Conservation (phyloP, 2,888 invertebrate genomes). For the Brenthis ino region DNA sequence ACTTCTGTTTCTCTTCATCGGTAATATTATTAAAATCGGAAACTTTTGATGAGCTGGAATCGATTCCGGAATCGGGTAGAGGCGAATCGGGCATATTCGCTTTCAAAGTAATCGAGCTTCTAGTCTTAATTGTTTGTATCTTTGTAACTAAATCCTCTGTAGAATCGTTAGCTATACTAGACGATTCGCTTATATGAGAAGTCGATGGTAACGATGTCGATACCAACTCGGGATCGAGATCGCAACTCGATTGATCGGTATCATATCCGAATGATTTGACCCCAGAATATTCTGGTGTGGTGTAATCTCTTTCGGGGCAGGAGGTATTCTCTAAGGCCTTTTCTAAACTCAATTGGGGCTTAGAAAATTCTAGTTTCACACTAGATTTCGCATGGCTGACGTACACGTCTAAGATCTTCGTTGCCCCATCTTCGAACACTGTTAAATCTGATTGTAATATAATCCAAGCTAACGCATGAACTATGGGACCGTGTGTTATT, state of each 20-base stretch:
- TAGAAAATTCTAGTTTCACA: conserved; percentile 84
- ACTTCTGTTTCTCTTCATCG: conserved; percentile 94
- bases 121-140: conserved; percentile 51
- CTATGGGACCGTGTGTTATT: conserved; percentile 94
- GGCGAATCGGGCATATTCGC: conserved; percentile 78
- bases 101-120: conserved; percentile 45
- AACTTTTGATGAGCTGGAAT: conserved; percentile 65
- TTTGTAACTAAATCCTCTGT: conserved; percentile 76
- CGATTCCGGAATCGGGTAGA: conserved; percentile 72
- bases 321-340: conserved; percentile 85
- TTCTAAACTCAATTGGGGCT: conserved; percentile 89
- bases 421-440: conserved; percentile 86
- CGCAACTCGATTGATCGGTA: conserved; percentile 77
- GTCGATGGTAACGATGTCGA: conserved; percentile 78
- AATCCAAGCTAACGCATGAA: conserved; percentile 94
- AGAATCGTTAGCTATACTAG: conserved; percentile 75
- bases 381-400: conserved; percentile 80
- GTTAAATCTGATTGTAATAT: conserved; percentile 91
- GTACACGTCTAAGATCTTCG: conserved; percentile 85
- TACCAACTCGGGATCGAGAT: conserved; percentile 76
- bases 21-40: conserved; percentile 89
- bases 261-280: conserved; percentile 68
- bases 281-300: conserved; percentile 70
- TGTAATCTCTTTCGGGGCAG: conserved; percentile 70
- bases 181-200: conserved; percentile 77